Evolutionary conservation across 2,888 invertebrate species (phyloP), one percentile per base, ranked within the genome.

Genomic region (Perdita meconis): DNA sequence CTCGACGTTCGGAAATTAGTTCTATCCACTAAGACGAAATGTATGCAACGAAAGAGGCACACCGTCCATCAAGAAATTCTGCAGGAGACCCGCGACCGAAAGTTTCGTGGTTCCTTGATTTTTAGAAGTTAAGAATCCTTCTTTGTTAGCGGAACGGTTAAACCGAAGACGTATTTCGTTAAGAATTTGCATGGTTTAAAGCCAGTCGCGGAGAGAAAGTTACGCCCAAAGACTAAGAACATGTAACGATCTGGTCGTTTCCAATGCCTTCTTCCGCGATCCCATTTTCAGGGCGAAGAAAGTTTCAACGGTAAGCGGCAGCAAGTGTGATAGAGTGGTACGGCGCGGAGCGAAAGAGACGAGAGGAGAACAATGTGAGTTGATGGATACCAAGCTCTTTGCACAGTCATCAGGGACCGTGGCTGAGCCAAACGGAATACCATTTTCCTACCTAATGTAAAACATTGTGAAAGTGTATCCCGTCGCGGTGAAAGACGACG

Each of bases 371-470:
- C 81, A 82, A 83, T 73, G 78, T 76, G 57, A 73, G 69, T 78
- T 83, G 84, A 83, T 83, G 81, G 83, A 84, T 83, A 67, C 73
- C 73, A 63, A 77, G 74, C 83, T 81, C 84, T 81, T 79, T 77
- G 80, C 78, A 68, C 61, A 78, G 75, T 83, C 81, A 80, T 83
- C 83, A 75, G 83, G 72, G 75, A 78, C 66, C 69, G 59, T 56
- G 71, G 70, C 70, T 67, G 69, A 74, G 66, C 68, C 79, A 72
- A 73, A 61, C 69, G 70, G 64, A 70, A 68, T 75, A 68, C 75
- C 78, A 81, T 73, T 81, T 76, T 65, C 75, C 61, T 51, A 63
- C 59, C 57, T 44, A 73, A 70, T 78, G 72, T 76, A 72, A 76
- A 82, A 81, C 75, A 69, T 78, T 65, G 72, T 19, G 70, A 67